phyloP scores from a whole-genome alignment of 2,888 invertebrate genomes.

The Caenorhabditis uteleia region DNA sequence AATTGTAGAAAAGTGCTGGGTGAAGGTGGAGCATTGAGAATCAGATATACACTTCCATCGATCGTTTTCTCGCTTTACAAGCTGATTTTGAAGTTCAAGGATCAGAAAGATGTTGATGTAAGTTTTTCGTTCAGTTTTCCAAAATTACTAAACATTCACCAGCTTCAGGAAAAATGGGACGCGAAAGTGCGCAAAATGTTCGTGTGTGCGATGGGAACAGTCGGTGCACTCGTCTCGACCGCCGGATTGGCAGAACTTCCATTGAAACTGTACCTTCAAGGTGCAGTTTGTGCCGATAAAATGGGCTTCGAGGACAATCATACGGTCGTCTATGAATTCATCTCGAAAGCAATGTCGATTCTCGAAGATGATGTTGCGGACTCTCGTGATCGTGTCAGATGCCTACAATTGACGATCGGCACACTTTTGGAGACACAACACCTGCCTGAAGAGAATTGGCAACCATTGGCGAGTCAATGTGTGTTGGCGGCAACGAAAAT shows the following conservation, averaged over 20 bases:
- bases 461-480: constrained; percentile 92
- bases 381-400: constrained; percentile 47
- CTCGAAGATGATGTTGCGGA: constrained; percentile 55
- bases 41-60: constrained; percentile 90
- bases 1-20: constrained; percentile 87
- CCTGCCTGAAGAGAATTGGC: constrained; percentile 85
- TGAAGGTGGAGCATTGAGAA: constrained; percentile 85
- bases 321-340: constrained; percentile 96
- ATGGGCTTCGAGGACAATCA: constrained; percentile 87
- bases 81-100: constrained; percentile 73
- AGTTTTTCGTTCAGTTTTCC: neutral
- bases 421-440: constrained; percentile 33
- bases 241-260: constrained; percentile 93
- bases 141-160: constrained; percentile 1
- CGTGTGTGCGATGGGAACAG: constrained; percentile 95
- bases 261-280: constrained; percentile 86
- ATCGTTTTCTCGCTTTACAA: constrained; percentile 91
- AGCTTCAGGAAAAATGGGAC: constrained; percentile 88
- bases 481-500: constrained; percentile 93
- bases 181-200: constrained; percentile 97
- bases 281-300: constrained; percentile 79
- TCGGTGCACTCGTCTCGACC: constrained; percentile 85
- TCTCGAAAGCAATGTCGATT: constrained; percentile 71
- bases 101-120: constrained; percentile 36
- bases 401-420: constrained; percentile 45